phyloP scores from a whole-genome alignment of 1,140 invertebrate species.

The Drosophila bipectinata region DNA sequence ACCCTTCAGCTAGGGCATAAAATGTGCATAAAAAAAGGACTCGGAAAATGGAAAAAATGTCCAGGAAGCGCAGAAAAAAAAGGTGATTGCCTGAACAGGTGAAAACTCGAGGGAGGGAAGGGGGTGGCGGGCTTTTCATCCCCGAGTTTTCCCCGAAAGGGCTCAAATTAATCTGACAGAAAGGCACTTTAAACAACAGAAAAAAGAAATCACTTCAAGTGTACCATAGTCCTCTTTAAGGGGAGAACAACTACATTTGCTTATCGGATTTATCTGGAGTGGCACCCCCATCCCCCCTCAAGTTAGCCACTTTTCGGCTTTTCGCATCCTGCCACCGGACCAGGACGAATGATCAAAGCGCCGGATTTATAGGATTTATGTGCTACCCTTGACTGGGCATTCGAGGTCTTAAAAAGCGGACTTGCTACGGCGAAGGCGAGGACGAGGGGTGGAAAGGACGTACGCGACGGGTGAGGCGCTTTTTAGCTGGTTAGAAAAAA shows the following conservation, averaged over 20 bases:
- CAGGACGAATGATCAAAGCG: slow-evolving; percentile 70
- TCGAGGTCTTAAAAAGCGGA: slow-evolving; percentile 31
- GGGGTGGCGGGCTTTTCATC: slow-evolving; percentile 8
- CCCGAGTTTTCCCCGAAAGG: slow-evolving; percentile 1
- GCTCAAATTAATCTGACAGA: slow-evolving; percentile 41
- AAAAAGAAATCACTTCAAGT: slow-evolving; percentile 55
- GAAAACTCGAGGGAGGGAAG: slow-evolving; percentile 10
- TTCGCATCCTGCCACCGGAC: slow-evolving; percentile 26
- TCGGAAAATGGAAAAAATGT: slow-evolving; percentile 9
- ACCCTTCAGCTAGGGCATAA: slow-evolving; percentile 17
- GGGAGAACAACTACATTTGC: slow-evolving; percentile 73
- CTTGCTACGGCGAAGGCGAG: background rate
- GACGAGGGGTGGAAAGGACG: background rate
- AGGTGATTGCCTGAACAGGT: slow-evolving; percentile 67
- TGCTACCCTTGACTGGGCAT: slow-evolving; percentile 74
- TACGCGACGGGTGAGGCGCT: slow-evolving; percentile 9
- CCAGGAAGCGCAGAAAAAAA: slow-evolving; percentile 11
- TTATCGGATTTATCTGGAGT: slow-evolving; percentile 62
- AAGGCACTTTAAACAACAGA: slow-evolving; percentile 40
- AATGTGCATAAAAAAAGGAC: slow-evolving; percentile 51
- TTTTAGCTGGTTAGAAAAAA: slow-evolving; percentile 66
- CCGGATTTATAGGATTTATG: slow-evolving; percentile 76
- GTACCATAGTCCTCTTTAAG: slow-evolving; percentile 45
- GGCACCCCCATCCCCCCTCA: background rate
- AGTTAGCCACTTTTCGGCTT: slow-evolving; percentile 69